Conservation (phyloP, 2,113 vertebrate genomes). For the Lasiurus borealis region DNA sequence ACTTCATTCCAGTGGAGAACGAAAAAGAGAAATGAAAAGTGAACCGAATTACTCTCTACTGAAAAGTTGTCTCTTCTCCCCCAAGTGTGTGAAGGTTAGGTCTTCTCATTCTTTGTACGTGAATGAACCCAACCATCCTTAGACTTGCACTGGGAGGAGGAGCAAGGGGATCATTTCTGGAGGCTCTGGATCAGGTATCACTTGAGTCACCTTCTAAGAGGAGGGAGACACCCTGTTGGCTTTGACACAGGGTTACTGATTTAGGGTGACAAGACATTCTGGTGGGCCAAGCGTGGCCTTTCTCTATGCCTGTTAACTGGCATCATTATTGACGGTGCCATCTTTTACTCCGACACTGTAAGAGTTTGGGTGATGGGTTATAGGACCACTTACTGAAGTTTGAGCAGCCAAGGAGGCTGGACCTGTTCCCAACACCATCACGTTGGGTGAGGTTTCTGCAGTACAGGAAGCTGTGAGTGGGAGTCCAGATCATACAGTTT, state of each 20-base stretch:
- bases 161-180: neutral
- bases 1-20: slow-evolving; percentile 3
- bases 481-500: neutral
- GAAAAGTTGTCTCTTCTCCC: neutral
- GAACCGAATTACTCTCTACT: neutral
- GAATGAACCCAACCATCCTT: neutral
- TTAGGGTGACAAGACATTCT: neutral
- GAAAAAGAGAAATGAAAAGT: neutral
- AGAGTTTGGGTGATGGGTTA: neutral
- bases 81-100: neutral
- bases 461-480: neutral
- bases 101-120: neutral
- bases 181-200: neutral
- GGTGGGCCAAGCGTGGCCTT: neutral
- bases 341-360: neutral
- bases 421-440: neutral
- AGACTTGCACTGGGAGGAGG: neutral
- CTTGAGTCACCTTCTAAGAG: neutral
- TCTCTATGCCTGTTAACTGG: neutral
- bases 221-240: neutral
- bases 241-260: neutral
- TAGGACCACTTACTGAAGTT: neutral
- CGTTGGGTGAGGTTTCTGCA: neutral
- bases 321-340: neutral
- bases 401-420: neutral